These are phyloP conservation scores for Drosophila atripex DNA, from an alignment of 2,888 invertebrate species.

Conservation along the genomic window DNA sequence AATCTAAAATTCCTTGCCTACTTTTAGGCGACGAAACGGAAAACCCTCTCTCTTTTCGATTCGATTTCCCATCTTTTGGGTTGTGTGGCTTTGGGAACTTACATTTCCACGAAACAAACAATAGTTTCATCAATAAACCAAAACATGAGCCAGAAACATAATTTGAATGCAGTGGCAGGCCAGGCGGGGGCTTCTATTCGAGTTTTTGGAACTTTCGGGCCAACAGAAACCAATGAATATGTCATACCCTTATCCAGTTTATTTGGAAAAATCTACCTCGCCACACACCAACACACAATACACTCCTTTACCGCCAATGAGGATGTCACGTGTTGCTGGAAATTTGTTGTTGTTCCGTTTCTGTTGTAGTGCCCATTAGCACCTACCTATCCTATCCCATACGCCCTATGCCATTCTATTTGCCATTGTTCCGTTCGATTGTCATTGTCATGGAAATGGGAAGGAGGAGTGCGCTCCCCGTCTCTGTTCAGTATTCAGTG, in stretches of 20 bases:
- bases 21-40: neutral
- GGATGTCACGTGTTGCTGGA: conserved; percentile 1
- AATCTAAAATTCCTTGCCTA: neutral
- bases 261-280: neutral
- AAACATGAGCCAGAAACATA: neutral
- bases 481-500: neutral
- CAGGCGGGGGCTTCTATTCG: neutral
- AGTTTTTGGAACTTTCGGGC: neutral
- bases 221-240: conserved; percentile 1
- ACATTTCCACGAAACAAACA: neutral
- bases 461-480: neutral
- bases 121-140: conserved; percentile 1
- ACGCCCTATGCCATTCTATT: neutral
- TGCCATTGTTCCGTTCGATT: conserved; percentile 3
- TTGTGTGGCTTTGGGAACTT: neutral
- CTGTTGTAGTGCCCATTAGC: conserved; percentile 5
- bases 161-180: neutral
- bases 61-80: neutral
- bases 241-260: conserved; percentile 1
- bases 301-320: too few species aligned
- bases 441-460: conserved; percentile 3
- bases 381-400: conserved; percentile 3
- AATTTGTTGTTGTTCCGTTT: neutral
- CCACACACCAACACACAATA: too few species aligned
- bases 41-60: neutral